Conservation (phyloP, 2,797 vertebrate genomes). For the Sebastes diaconus region DNA sequence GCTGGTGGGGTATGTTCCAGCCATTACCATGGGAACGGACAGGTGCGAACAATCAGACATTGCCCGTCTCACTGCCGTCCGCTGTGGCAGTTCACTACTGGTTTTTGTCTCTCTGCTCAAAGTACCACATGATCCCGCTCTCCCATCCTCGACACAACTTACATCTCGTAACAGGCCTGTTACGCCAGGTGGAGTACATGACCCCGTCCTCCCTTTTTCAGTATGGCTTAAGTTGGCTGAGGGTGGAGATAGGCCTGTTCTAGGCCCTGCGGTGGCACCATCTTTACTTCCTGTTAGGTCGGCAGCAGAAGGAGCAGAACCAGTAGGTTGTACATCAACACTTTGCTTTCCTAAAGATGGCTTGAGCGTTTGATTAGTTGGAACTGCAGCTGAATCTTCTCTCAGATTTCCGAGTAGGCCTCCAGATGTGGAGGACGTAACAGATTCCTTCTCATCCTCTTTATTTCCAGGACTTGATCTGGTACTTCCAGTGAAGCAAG, state of each 20-base stretch:
- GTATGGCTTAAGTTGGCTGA: slow-evolving; percentile 14
- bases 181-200: background rate
- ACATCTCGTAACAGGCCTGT: slow-evolving; percentile 5
- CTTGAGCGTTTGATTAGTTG: slow-evolving; percentile 29
- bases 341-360: slow-evolving; percentile 38
- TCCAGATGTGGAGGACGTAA: background rate
- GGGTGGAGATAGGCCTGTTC: background rate
- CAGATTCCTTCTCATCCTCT: slow-evolving; percentile 31
- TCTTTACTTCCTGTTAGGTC: slow-evolving; percentile 18
- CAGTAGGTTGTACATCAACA: background rate
- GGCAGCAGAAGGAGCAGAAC: background rate
- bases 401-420: background rate
- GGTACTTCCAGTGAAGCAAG: slow-evolving; percentile 53
- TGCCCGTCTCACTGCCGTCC: slow-evolving; percentile 87
- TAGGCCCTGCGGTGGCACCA: background rate
- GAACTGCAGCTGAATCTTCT: slow-evolving; percentile 4
- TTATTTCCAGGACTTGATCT: slow-evolving; percentile 14
- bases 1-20: slow-evolving; percentile 79
- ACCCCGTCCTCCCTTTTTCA: slow-evolving; percentile 8
- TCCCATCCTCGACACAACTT: slow-evolving; percentile 19
- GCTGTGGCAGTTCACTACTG: slow-evolving; percentile 75
- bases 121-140: slow-evolving; percentile 12
- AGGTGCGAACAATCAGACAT: slow-evolving; percentile 94
- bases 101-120: slow-evolving; percentile 42
- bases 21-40: slow-evolving; percentile 85